Evolutionary conservation across 2,113 vertebrate species (phyloP), one percentile per base, ranked within the genome.

Genomic region (Trinectes maculatus): DNA sequence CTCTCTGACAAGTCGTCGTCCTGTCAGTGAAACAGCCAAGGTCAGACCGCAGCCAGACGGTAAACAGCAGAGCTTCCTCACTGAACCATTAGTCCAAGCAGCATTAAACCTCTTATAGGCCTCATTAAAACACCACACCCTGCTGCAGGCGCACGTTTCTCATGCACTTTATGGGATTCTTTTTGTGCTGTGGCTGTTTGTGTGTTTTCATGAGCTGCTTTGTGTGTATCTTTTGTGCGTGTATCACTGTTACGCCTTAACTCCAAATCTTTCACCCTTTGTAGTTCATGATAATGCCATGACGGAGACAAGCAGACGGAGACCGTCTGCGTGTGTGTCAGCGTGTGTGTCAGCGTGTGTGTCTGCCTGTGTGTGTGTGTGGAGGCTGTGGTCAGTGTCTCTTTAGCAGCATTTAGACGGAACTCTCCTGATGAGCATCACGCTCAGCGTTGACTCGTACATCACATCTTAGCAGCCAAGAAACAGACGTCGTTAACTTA

Each of bases 1-100:
- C 26, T 59, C 54, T 58, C 49, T 42, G 57, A 56, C 16, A 3
- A 21, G 33, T 65, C 21, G 7, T 31, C 33, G 52, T 74, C 81
- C 43, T 72, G 44, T 64, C 36, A 21, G 0, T 26, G 22, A 62
- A 68, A 26, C 75, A 54, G 69, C 53, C 79, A 76, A 74, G 80
- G 83, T 84, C 86, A 84, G 34, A 67, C 60, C 42, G 71, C 48
- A 74, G 46, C 54, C 60, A 68, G 53, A 74, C 73, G 68, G 49
- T 60, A 63, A 73, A 64, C 82, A 80, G 49, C 77, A 55, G 55
- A 56, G 29, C 47, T 25, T 68, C 63, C 44, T 81, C 63, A 74
- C 51, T 61, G 72, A 34, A 21, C 53, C 67, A 44, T 83, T 68
- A 61, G 71, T 73, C 70, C 82, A 74, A 71, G 31, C 56, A 53